These are phyloP conservation scores for Microctonus aethiopoides DNA, from an alignment of 2,888 invertebrate species.

Conservation along the genomic window DNA sequence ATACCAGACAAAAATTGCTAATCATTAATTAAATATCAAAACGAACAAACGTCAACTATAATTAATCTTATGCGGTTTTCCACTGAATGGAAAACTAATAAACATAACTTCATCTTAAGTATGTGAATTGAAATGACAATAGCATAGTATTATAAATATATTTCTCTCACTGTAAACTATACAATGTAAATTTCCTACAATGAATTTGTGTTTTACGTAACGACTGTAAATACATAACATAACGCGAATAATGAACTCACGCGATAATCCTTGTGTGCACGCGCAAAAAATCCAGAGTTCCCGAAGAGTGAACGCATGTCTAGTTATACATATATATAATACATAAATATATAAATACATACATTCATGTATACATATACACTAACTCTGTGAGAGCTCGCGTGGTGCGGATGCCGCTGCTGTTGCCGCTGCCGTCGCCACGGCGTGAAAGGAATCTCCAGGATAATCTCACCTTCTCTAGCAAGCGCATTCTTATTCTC, in stretches of 20 bases:
- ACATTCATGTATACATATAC: not conserved
- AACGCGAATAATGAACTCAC: slow-evolving; percentile 58
- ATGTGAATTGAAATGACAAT: no score
- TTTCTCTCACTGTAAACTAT: no score
- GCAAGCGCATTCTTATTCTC: slow-evolving; percentile 56
- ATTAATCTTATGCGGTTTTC: no score
- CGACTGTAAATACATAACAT: slow-evolving; percentile 43
- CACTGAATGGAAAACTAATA: no score
- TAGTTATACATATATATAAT: no score
- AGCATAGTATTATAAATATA: no score
- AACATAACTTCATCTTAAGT: no score
- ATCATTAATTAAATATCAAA: no score
- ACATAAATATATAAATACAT: not conserved
- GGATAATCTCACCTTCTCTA: slow-evolving; percentile 56
- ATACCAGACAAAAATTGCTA: no score
- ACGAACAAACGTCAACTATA: no score
- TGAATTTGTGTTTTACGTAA: slow-evolving; percentile 52
- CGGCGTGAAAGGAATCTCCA: slow-evolving; percentile 57
- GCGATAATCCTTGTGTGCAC: slow-evolving; percentile 54
- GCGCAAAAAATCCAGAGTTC: slow-evolving; percentile 36
- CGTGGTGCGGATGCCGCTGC: slow-evolving; percentile 9
- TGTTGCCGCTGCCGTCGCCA: slow-evolving; percentile 15
- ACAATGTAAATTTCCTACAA: no score
- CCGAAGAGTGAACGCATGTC: slow-evolving; percentile 45
- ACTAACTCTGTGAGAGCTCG: slow-evolving; percentile 3